A percentile compares a stretch with the other conserved stretches of the same genome.
These are phyloP conservation scores for Physella acuta DNA, from an alignment of 1,140 invertebrate species.

Conservation along the genomic window DNA sequence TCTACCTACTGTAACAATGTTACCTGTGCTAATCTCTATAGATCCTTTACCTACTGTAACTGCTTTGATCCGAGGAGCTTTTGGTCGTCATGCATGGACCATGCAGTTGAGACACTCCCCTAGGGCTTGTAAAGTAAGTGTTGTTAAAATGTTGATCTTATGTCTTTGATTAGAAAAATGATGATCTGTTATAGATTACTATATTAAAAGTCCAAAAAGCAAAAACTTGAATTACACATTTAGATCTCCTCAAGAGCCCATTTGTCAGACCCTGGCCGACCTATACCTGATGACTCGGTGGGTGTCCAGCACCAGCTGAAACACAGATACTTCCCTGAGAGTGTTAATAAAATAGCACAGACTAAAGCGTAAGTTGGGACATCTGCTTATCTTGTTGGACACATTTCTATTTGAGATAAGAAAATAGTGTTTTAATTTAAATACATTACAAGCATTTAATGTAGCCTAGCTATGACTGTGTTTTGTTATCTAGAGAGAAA, in stretches of 20 bases:
- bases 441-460: too few relatives aligned
- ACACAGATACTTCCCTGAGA: conserved; percentile 80
- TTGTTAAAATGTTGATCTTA: background rate
- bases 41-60: conserved; percentile 66
- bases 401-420: too few relatives aligned
- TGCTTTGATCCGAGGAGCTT: conserved; percentile 84
- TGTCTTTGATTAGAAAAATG: too few relatives aligned
- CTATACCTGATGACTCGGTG: conserved; percentile 75
- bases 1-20: too few relatives aligned
- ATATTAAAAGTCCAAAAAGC: too few relatives aligned
- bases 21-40: too few relatives aligned
- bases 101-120: conserved; percentile 74
- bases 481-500: conserved; percentile 66
- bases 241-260: conserved; percentile 68
- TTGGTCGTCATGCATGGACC: conserved; percentile 91
- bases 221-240: background rate
- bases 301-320: conserved; percentile 65
- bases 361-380: conserved; percentile 78
- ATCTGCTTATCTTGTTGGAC: too few relatives aligned
- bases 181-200: too few relatives aligned
- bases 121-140: conserved; percentile 64
- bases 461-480: background rate
- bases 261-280: conserved; percentile 74
- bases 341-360: conserved; percentile 73
- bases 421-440: too few relatives aligned